phyloP scores from a whole-genome alignment of 2,113 vertebrate genomes.

The Corythoichthys intestinalis region DNA sequence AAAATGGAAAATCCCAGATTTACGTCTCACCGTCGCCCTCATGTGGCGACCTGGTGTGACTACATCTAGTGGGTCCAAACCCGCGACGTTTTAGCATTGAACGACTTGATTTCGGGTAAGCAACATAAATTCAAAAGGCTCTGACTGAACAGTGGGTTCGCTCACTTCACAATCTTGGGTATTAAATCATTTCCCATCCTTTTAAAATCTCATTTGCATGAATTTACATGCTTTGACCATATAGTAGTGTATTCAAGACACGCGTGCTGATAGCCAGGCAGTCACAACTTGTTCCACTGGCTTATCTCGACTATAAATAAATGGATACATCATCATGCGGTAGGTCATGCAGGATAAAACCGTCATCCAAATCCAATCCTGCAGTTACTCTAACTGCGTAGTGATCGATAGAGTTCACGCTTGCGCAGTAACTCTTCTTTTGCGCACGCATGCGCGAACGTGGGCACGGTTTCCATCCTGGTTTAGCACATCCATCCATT shows the following conservation, averaged over 20 bases:
- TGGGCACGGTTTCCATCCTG: neutral
- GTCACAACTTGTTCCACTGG: neutral
- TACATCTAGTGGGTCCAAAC: too few species aligned
- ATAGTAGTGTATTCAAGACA: neutral
- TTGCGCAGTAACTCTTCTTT: neutral
- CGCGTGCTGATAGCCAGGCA: neutral
- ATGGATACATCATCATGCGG: neutral
- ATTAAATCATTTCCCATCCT: too few species aligned
- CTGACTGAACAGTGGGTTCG: too few species aligned
- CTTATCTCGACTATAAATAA: slow-evolving; percentile 1
- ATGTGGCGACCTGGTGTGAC: too few species aligned
- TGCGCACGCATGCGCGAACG: neutral
- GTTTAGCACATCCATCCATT: neutral
- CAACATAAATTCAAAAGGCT: too few species aligned
- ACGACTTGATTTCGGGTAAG: too few species aligned
- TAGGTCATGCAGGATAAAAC: neutral
- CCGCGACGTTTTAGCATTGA: too few species aligned
- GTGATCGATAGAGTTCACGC: neutral
- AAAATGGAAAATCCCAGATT: too few species aligned
- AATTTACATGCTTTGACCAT: slow-evolving; percentile 15
- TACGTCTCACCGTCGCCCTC: too few species aligned
- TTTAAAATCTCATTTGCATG: too few species aligned
- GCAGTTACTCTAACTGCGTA: neutral
- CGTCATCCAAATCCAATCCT: neutral
- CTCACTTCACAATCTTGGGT: too few species aligned